Percentiles rank a stretch among this genome's conserved stretches.
Conservation (phyloP, 2,888 invertebrate genomes). For the Myopa tessellatipennis region DNA sequence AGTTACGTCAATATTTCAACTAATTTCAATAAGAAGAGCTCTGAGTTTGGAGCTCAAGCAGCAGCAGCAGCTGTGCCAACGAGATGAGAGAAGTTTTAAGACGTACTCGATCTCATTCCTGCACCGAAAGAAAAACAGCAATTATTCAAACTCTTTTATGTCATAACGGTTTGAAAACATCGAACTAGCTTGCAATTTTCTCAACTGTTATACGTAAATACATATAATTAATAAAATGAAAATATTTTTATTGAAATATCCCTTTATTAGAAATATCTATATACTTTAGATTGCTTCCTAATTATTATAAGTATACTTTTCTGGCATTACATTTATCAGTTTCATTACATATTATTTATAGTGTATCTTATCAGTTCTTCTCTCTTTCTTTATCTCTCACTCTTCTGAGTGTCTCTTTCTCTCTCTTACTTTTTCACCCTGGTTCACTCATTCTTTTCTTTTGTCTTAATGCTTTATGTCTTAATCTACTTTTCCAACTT, state of each 20-base stretch:
- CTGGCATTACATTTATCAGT: not conserved
- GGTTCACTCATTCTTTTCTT: not conserved
- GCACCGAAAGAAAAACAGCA: conserved; percentile 6
- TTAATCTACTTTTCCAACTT: not conserved
- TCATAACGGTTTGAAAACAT: no score
- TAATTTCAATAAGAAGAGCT: conserved; percentile 50
- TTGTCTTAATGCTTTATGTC: not conserved
- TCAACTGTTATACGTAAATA: no score
- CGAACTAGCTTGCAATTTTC: no score
- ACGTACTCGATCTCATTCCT: not conserved
- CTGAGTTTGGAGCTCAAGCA: conserved; percentile 1
- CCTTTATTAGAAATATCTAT: not conserved
- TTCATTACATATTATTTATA: not conserved
- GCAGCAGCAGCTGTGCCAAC: no score
- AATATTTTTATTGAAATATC: not conserved
- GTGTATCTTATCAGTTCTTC: conserved; percentile 24
- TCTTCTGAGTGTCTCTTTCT: not conserved
- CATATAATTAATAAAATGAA: no score
- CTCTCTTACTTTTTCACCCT: not conserved
- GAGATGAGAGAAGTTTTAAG: not conserved
- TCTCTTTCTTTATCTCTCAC: not conserved
- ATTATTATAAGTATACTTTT: not conserved
- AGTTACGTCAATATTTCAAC: conserved; percentile 56
- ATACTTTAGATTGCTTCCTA: not conserved
- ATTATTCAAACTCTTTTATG: no score